Base-by-base conservation (phyloP, 2,888 invertebrate genomes). In the Belgica antarctica region DNA sequence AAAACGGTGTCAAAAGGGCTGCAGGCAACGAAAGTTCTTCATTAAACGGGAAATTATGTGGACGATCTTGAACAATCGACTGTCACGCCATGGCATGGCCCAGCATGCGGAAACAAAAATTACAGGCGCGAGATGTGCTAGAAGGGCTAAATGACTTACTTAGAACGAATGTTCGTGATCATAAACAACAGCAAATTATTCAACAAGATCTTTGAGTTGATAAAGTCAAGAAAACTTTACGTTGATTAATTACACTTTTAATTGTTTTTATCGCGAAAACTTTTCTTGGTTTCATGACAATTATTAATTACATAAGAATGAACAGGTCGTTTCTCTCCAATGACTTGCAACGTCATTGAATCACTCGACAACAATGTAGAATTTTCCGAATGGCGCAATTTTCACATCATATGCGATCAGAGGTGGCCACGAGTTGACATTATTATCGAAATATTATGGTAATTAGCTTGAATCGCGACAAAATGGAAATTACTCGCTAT, bases 101-200 rank as follows among this genome's bases (percentile, higher is more conserved):
- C 66, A 66, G 66, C 68, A 34, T 68, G 68, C 52, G 68, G 68
- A 68, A 68, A 57, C 25, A 68, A 46, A 59, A 68, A 68, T 47
- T 65, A 65, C 47, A 15, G 4, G 27, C 27, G 17, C 10, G 62
- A 34, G 34, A 62, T 41, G 27, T 36, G 36, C 12, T 10, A n/a
- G 25, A 19, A 59, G 22, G 59, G 25, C 57, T 22, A 5, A 57
- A 22, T 57, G 27, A 10, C 3, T 59, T 25, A 59, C n/a, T 59
- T 59, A 8, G n/a, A n/a, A 22, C 22, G 52, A 52, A 52, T 17
- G 52, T 22, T 22, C 19, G 17, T 2, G 52, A 52, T 22, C 7
- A 22, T 22, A 52, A 52, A 52, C 22, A 52, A 52, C 2, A 41
- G 15, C 2, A 2, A 41, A 5, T 4, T n/a, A 2, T 15, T n/a